A percentile compares a stretch with the other conserved stretches of the same genome.
Evolutionary conservation across 35 echinoderm and acorn worm species (phyloP).

Genomic region (Anneissia japonica): DNA sequence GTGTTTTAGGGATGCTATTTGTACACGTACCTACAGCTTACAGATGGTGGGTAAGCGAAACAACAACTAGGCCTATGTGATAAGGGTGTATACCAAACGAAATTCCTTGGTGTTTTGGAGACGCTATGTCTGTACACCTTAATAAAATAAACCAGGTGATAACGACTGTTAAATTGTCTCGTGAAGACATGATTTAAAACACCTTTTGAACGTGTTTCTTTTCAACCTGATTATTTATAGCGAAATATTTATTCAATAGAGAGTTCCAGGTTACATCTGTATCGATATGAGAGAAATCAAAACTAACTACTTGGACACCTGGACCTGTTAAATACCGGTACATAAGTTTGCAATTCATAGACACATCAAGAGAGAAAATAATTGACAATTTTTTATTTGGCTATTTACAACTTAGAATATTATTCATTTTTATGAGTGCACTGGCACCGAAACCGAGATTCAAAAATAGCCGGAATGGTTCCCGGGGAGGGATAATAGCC

Average conservation of each 20-base stretch:
- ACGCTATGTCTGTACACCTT: neutral
- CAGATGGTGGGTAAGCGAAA: neutral
- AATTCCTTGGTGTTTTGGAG: neutral
- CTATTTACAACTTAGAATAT: too few relatives aligned
- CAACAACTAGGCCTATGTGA: neutral
- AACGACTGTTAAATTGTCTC: neutral
- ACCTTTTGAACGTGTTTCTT: neutral
- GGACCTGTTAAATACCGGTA: too few relatives aligned
- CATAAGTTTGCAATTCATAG: too few relatives aligned
- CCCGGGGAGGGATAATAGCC: too few relatives aligned
- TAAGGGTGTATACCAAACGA: neutral
- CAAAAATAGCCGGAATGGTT: too few relatives aligned
- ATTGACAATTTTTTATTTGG: too few relatives aligned
- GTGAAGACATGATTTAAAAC: neutral
- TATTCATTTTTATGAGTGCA: too few relatives aligned
- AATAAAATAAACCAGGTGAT: neutral
- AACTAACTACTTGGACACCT: neutral
- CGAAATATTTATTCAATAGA: neutral
- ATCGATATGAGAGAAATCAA: neutral
- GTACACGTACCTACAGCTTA: neutral
- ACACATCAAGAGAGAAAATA: too few relatives aligned
- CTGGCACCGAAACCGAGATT: too few relatives aligned
- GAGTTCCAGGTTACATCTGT: neutral
- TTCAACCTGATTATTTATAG: neutral
- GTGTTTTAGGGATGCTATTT: too few relatives aligned